Evolutionary conservation across 2,113 vertebrate genomes (phyloP).

Genomic region (Craseonycteris thonglongyai): DNA sequence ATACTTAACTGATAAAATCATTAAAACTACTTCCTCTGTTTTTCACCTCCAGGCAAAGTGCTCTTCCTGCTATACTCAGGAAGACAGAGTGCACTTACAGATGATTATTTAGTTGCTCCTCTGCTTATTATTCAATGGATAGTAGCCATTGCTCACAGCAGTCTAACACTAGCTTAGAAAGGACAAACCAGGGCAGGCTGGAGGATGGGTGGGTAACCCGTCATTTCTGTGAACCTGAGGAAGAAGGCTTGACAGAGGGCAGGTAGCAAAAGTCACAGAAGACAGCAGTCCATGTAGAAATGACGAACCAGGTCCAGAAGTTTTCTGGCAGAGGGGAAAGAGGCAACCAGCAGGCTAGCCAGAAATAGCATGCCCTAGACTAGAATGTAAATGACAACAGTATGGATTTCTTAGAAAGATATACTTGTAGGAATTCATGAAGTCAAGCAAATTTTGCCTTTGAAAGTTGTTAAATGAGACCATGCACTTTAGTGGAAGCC

Average conservation of each 20-base stretch:
- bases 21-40: not conserved
- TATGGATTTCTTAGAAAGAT: not conserved
- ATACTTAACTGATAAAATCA: not conserved
- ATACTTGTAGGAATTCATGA: not conserved
- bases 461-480: not conserved
- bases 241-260: not conserved
- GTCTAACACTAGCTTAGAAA: not conserved
- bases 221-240: not conserved
- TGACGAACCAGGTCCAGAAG: not conserved
- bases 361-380: not conserved
- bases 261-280: not conserved
- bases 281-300: not conserved
- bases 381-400: not conserved
- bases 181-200: not conserved
- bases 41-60: not conserved
- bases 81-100: not conserved
- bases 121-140: not conserved
- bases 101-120: not conserved
- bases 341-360: not conserved
- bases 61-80: not conserved
- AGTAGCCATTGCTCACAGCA: not conserved
- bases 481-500: not conserved
- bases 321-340: not conserved
- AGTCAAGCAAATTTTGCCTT: not conserved
- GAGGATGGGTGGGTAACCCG: not conserved